Percentiles rank a stretch among this genome's conserved stretches.
phyloP scores from a whole-genome alignment of 2,113 vertebrate genomes.

The Neolamprologus fasciatus region DNA sequence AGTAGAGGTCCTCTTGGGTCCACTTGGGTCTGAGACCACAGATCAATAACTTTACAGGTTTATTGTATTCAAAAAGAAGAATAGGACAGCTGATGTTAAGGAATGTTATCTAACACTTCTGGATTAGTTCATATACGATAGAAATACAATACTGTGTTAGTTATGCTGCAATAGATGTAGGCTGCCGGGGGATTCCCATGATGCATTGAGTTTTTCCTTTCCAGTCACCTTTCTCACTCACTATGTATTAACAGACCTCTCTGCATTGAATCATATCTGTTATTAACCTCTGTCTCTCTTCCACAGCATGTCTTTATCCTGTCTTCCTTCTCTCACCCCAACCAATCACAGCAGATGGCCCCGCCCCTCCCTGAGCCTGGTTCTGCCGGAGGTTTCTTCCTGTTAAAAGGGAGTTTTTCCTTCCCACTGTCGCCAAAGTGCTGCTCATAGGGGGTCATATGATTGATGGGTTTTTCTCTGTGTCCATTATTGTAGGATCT shows the following conservation, averaged over 20 bases:
- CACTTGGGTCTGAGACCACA: not conserved
- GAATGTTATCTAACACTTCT: not conserved
- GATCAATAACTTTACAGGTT: not conserved
- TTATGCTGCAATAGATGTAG: not conserved
- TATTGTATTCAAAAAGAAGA: not conserved
- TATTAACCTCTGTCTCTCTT: too few relatives aligned
- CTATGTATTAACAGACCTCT: fast-evolving
- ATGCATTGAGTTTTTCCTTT: fast-evolving
- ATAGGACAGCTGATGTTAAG: not conserved
- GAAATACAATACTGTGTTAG: not conserved
- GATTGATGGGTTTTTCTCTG: too few relatives aligned
- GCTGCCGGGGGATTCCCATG: not conserved
- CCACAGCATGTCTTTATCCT: too few relatives aligned
- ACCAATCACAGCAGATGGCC: not conserved
- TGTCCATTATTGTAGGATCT: too few relatives aligned
- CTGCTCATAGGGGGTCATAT: too few relatives aligned
- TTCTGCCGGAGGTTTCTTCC: too few relatives aligned
- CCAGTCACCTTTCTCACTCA: not conserved
- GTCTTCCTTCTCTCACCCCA: not conserved
- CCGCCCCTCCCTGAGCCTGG: not conserved
- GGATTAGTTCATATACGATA: too few relatives aligned
- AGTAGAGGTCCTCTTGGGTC: not conserved
- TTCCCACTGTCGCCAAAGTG: too few relatives aligned
- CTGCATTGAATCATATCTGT: fast-evolving
- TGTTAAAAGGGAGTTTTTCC: too few relatives aligned